Evolutionary conservation across 1,140 invertebrate species (phyloP).

Genomic region (Tetramorium parvispinum): DNA sequence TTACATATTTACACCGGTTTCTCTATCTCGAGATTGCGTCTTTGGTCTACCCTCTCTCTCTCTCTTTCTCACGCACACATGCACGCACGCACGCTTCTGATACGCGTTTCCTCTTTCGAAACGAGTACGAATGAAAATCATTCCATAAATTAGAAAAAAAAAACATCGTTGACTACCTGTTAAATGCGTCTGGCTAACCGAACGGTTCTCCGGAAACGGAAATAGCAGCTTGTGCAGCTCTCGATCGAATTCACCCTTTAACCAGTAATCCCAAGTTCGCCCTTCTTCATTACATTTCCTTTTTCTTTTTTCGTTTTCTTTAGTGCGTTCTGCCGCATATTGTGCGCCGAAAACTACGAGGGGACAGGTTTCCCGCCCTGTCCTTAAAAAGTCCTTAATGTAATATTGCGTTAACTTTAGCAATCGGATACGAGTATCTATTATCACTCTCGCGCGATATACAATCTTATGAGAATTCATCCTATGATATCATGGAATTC

Average conservation of each 20-base stretch:
- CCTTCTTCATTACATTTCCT: neutral
- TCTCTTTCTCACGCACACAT: constrained; percentile 35
- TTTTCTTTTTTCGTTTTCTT: neutral
- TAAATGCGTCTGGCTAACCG: constrained; percentile 16
- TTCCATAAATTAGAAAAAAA: constrained; percentile 35
- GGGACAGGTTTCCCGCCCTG: neutral
- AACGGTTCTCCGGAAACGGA: constrained; percentile 30
- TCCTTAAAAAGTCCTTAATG: neutral
- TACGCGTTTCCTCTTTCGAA: constrained; percentile 2
- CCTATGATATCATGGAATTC: neutral
- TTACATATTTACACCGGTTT: constrained; percentile 62
- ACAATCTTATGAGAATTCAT: neutral
- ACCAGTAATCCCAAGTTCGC: constrained; percentile 19
- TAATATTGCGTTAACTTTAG: constrained; percentile 1
- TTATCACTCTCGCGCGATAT: neutral
- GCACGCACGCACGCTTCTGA: constrained; percentile 18
- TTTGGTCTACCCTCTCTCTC: constrained; percentile 39
- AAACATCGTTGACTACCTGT: constrained; percentile 25
- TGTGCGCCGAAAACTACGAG: neutral
- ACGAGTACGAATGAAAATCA: constrained; percentile 23
- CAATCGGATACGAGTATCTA: neutral
- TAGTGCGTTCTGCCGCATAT: neutral
- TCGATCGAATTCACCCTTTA: constrained; percentile 30
- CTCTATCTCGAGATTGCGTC: constrained; percentile 29
- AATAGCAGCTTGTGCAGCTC: constrained; percentile 5